Evolutionary conservation across 1,140 invertebrate species (phyloP).

Genomic region (Choristoneura fumiferana): DNA sequence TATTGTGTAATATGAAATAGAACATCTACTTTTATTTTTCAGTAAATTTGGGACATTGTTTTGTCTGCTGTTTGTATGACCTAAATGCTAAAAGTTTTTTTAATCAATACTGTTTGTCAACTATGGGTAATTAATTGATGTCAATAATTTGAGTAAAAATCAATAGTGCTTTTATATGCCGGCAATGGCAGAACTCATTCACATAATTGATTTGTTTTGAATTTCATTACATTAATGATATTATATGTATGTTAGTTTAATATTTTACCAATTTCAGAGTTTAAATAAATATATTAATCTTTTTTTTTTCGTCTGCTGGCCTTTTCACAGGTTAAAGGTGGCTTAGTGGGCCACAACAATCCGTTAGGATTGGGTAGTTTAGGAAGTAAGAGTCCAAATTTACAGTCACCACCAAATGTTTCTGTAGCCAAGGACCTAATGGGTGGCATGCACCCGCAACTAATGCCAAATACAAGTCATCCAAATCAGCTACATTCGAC

Average conservation of each 20-base stretch:
- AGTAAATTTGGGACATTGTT: too few species aligned
- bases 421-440: conserved; percentile 77
- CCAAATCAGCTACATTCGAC: conserved; percentile 74
- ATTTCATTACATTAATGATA: neutral
- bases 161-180: too few species aligned
- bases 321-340: conserved; percentile 83
- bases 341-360: conserved; percentile 84
- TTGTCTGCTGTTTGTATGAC: too few species aligned
- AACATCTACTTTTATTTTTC: too few species aligned
- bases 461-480: conserved; percentile 79
- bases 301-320: conserved; percentile 62
- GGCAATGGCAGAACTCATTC: neutral
- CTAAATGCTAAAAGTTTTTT: too few species aligned
- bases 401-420: conserved; percentile 90
- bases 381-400: conserved; percentile 88
- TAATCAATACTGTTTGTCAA: too few species aligned
- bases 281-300: conserved; percentile 45
- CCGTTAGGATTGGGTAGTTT: conserved; percentile 84
- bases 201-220: neutral
- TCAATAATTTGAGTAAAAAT: too few species aligned
- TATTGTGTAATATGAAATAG: too few species aligned
- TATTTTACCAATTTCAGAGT: too few species aligned
- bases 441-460: conserved; percentile 76
- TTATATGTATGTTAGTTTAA: too few species aligned
- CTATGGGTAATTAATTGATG: too few species aligned